phyloP scores from a whole-genome alignment of 2,888 invertebrate species.

The Lasioglossum zephyrum region DNA sequence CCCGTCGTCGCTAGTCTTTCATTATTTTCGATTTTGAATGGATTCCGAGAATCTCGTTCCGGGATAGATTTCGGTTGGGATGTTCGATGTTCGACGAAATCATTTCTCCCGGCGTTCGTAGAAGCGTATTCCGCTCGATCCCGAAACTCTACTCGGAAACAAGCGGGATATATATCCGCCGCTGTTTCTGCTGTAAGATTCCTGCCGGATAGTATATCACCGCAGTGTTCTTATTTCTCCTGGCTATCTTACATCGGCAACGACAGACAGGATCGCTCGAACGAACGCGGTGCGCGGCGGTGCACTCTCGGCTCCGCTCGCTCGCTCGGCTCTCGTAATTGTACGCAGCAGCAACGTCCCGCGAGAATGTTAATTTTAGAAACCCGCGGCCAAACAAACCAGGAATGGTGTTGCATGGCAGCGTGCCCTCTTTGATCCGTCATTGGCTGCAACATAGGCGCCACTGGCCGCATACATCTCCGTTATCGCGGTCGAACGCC shows the following conservation, averaged over 20 bases:
- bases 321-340: slow-evolving; percentile 23
- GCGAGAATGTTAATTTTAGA: slow-evolving; percentile 47
- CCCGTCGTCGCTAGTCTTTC: not conserved
- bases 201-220: slow-evolving; percentile 30
- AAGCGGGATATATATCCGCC: slow-evolving; percentile 24
- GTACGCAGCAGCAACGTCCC: slow-evolving; percentile 23
- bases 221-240: slow-evolving; percentile 27
- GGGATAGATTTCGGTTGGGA: not conserved
- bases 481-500: slow-evolving; percentile 67
- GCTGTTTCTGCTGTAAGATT: slow-evolving; percentile 24
- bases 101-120: slow-evolving; percentile 14
- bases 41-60: not conserved
- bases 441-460: slow-evolving; percentile 59
- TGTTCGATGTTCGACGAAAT: slow-evolving; percentile 3
- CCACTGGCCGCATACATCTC: slow-evolving; percentile 62
- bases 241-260: slow-evolving; percentile 11
- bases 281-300: not conserved
- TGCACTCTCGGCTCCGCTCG: not conserved
- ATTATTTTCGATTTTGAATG: not conserved
- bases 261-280: slow-evolving; percentile 8
- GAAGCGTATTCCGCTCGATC: slow-evolving; percentile 6
- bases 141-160: slow-evolving; percentile 31
- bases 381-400: slow-evolving; percentile 38
- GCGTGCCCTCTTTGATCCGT: slow-evolving; percentile 47
- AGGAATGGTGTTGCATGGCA: slow-evolving; percentile 45